Evolutionary conservation across 2,797 vertebrate genomes (phyloP), one percentile per base, ranked within the genome.

Genomic region (Ambastaia sidthimunki): DNA sequence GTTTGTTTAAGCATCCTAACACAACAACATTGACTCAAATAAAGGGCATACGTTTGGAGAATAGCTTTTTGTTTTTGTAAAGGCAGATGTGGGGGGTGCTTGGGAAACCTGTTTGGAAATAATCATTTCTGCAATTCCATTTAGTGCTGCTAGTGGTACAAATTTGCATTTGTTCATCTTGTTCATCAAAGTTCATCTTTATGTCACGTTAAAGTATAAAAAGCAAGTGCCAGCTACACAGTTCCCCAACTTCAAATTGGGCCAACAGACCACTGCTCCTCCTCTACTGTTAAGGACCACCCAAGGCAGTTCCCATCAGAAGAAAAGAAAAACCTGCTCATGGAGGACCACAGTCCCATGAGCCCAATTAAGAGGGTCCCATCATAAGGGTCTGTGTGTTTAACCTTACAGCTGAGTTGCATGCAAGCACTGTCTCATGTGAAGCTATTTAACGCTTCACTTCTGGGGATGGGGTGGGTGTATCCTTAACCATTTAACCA

Each of bases 311-410:
- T 77, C 18, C 72, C 79, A 79, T 67, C 76, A 66, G 31, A 59
- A 67, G 70, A 87, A 80, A 69, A 74, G 76, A 82, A 19, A 77
- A 54, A 37, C 41, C 44, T 47, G 19, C 71, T 44, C 44, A 69
- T 75, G 60, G 28, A 70, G 60, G 59, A 70, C 60, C 44, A 47
- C 23, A 78, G 69, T 74, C 75, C 80, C 70, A 70, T 76, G 78
- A 69, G 72, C 63, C 63, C 69, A 11, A 75, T 82, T 28, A 71
- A 85, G 66, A 69, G 28, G 70, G n/a, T n/a, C n/a, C n/a, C n/a
- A n/a, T n/a, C n/a, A n/a, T n/a, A n/a, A n/a, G n/a, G n/a, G 54
- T 21, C 31, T 80, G 81, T 80, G 77, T 83, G 80, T 83, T 86
- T 85, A 86, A 87, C 74, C 79, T 74, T 55, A 63, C 74, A 59